phyloP scores from a whole-genome alignment of 2,888 invertebrate genomes.

The Rosalia funebris region DNA sequence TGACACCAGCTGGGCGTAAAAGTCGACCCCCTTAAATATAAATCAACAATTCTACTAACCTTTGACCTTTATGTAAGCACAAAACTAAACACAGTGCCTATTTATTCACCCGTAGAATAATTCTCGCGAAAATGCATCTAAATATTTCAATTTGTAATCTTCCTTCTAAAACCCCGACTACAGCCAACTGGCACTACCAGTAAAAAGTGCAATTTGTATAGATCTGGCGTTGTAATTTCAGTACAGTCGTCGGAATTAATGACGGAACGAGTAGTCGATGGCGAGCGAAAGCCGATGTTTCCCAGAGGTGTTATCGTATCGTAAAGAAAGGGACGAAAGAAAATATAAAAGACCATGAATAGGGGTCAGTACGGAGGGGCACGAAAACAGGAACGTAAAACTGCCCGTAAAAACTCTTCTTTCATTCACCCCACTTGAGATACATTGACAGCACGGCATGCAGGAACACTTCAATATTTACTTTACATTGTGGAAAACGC shows the following conservation, averaged over 20 bases:
- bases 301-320: conserved; percentile 51
- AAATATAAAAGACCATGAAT: conserved; percentile 47
- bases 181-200: not conserved
- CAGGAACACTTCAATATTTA: conserved; percentile 17
- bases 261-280: conserved; percentile 44
- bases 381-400: conserved; percentile 45
- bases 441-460: conserved; percentile 40
- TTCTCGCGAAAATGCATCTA: too few relatives aligned
- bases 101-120: too few relatives aligned
- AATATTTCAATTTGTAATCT: too few relatives aligned
- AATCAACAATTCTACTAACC: too few relatives aligned
- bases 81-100: too few relatives aligned
- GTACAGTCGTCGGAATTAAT: conserved; percentile 48
- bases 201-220: conserved; percentile 20
- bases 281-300: conserved; percentile 46
- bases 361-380: conserved; percentile 42
- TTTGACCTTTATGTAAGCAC: too few relatives aligned
- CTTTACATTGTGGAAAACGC: conserved; percentile 5
- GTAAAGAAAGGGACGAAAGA: conserved; percentile 45
- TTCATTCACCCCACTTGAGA: conserved; percentile 45
- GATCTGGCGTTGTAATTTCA: conserved; percentile 20
- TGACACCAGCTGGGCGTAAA: too few relatives aligned
- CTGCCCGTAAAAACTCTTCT: conserved; percentile 48
- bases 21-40: too few relatives aligned
- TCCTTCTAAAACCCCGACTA: not conserved